phyloP scores from a whole-genome alignment of 2,113 vertebrate genomes.

The Falcunculus frontatus region DNA sequence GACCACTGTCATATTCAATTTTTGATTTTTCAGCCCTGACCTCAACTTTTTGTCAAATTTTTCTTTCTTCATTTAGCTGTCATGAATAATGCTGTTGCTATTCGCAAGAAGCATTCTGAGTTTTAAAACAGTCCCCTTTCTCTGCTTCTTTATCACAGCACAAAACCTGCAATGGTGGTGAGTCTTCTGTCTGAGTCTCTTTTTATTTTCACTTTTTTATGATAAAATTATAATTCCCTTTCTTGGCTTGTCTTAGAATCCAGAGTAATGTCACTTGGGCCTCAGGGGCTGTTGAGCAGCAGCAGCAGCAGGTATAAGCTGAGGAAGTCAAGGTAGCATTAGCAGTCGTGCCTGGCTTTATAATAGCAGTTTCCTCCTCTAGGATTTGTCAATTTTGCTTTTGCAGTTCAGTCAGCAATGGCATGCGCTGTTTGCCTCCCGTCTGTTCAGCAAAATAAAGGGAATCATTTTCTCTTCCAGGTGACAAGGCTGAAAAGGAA shows the following conservation, averaged over 20 bases:
- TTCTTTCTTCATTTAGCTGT: not conserved
- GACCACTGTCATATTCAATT: not conserved
- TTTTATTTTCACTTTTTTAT: not conserved
- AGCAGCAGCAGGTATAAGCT: slow-evolving; percentile 6
- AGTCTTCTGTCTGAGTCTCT: not conserved
- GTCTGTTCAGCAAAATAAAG: slow-evolving; percentile 62
- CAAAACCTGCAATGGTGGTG: not conserved
- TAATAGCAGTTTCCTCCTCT: slow-evolving; percentile 34
- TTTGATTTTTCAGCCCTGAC: not conserved
- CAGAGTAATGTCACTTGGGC: slow-evolving; percentile 32
- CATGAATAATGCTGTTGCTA: not conserved
- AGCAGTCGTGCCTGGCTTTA: slow-evolving; percentile 19
- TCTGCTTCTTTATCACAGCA: not conserved
- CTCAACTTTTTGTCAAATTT: not conserved
- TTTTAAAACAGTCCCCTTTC: not conserved
- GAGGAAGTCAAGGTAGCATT: slow-evolving; percentile 1
- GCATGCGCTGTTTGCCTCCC: slow-evolving; percentile 61
- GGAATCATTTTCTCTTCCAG: slow-evolving; percentile 61
- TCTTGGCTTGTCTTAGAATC: slow-evolving; percentile 25
- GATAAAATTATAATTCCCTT: slow-evolving; percentile 30
- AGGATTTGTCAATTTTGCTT: slow-evolving; percentile 72
- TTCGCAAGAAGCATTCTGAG: not conserved
- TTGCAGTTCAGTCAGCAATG: slow-evolving; percentile 62
- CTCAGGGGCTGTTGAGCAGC: not conserved
- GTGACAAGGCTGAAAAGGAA: slow-evolving; percentile 54